These are phyloP conservation scores for Aphrophora alni DNA, from an alignment of 2,888 invertebrate genomes.

Conservation along the genomic window DNA sequence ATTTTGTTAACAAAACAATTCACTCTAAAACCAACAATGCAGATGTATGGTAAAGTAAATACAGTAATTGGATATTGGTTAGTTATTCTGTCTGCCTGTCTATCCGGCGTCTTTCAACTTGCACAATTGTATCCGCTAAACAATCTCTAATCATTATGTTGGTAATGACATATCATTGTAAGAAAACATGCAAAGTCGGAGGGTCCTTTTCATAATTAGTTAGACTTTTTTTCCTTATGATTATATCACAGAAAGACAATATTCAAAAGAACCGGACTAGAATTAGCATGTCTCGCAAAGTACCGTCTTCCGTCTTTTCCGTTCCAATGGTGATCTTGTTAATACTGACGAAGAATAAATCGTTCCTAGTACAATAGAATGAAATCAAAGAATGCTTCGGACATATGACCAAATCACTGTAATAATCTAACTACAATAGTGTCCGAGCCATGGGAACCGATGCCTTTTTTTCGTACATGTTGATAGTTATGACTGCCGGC, in stretches of 20 bases:
- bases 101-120: too few species aligned
- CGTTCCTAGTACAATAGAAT: background rate
- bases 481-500: too few species aligned
- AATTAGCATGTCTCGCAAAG: background rate
- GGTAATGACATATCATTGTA: background rate
- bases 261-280: background rate
- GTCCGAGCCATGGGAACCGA: background rate
- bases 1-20: too few species aligned
- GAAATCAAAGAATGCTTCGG: background rate
- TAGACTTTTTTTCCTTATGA: background rate
- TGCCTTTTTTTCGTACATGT: background rate
- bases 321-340: background rate
- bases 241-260: background rate
- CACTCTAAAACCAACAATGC: background rate
- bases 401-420: too few species aligned
- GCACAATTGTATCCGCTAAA: background rate
- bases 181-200: background rate
- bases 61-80: background rate
- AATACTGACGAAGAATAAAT: background rate
- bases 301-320: background rate
- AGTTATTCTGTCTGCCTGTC: too few species aligned
- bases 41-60: background rate
- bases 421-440: too few species aligned
- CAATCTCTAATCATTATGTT: background rate
- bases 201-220: conserved; percentile 6